Percentiles rank a stretch among this genome's conserved stretches.
phyloP scores from a whole-genome alignment of 2,797 vertebrate genomes.

The Pogonophryne albipinna region DNA sequence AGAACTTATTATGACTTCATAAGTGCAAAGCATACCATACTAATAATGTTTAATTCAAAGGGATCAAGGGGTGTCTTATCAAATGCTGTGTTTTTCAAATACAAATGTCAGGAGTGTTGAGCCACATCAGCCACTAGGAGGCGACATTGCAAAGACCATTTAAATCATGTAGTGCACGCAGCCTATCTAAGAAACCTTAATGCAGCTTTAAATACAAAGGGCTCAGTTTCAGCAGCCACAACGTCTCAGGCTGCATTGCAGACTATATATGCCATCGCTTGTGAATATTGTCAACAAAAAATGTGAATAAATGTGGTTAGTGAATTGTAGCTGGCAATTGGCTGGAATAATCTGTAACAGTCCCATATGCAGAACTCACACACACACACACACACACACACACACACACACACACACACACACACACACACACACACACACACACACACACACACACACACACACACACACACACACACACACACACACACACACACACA shows the following conservation, averaged over 20 bases:
- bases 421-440: neutral
- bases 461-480: slow-evolving; percentile 9
- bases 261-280: slow-evolving; percentile 14
- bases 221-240: neutral
- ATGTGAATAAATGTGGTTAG: neutral
- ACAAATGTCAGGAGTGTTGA: slow-evolving; percentile 16
- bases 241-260: neutral
- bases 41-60: slow-evolving; percentile 4
- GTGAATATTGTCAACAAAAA: neutral
- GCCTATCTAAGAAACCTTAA: slow-evolving; percentile 7
- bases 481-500: neutral
- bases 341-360: slow-evolving; percentile 25
- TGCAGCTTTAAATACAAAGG: slow-evolving; percentile 19
- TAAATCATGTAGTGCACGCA: slow-evolving; percentile 1
- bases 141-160: slow-evolving; percentile 51
- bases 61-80: neutral
- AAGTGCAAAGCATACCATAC: slow-evolving; percentile 3
- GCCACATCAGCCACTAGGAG: slow-evolving; percentile 62
- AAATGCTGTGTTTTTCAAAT: neutral
- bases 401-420: neutral
- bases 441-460: neutral
- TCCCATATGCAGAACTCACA: slow-evolving; percentile 39
- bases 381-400: slow-evolving; percentile 11
- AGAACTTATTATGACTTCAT: neutral
- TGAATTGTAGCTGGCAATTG: slow-evolving; percentile 19